phyloP scores from a whole-genome alignment of 37 sponge, comb jelly and placozoan genomes.

The Oopsacas minuta region DNA sequence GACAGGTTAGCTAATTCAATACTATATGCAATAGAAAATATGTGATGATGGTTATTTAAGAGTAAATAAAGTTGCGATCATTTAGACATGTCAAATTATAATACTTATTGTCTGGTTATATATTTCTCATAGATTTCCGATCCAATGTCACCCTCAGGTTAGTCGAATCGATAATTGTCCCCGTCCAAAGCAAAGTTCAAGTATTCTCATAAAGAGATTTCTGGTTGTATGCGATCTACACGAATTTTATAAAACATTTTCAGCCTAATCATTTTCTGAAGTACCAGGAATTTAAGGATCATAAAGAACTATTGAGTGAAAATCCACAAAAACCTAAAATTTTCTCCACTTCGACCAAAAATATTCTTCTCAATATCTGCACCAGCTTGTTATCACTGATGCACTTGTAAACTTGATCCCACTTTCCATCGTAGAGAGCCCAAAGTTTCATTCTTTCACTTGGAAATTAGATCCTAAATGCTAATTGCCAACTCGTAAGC shows the following conservation, averaged over 20 bases:
- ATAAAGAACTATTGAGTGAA: background rate
- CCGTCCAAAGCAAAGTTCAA: background rate
- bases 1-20: too few relatives aligned
- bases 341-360: constrained; percentile 22
- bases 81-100: too few relatives aligned
- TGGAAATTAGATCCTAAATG: constrained; percentile 6
- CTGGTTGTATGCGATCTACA: constrained; percentile 17
- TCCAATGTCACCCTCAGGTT: too few relatives aligned
- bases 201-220: constrained; percentile 12
- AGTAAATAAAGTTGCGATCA: too few relatives aligned
- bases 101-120: too few relatives aligned
- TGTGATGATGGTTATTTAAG: too few relatives aligned
- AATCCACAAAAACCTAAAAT: background rate
- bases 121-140: too few relatives aligned
- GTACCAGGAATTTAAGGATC: constrained; percentile 14
- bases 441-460: constrained; percentile 1
- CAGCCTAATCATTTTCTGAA: background rate
- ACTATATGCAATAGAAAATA: too few relatives aligned
- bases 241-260: background rate
- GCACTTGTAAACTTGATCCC: constrained; percentile 2
- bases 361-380: constrained; percentile 16
- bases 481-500: constrained; percentile 4
- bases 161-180: too few relatives aligned
- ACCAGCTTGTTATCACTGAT: constrained; percentile 9
- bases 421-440: constrained; percentile 2